Conservation (phyloP, 2,797 vertebrate genomes). For the Eidolon dupreanum region DNA sequence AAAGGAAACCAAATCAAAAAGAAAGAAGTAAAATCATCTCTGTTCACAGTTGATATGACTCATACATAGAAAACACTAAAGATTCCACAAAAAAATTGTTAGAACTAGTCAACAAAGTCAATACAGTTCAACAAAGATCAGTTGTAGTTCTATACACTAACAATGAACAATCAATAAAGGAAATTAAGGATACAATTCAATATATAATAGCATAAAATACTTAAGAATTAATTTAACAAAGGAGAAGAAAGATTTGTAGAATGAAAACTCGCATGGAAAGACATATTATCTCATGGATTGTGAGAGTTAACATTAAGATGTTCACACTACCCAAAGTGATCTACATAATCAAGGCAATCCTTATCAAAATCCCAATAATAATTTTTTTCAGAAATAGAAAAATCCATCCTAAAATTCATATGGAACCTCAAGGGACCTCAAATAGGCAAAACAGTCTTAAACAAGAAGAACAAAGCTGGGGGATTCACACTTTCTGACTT, state of each 20-base stretch:
- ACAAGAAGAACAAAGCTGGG: not conserved
- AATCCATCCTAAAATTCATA: not conserved
- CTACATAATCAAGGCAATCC: not conserved
- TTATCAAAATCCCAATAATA: not conserved
- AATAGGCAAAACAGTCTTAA: not conserved
- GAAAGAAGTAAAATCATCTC: not conserved
- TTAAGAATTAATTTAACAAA: not conserved
- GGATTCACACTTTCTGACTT: not conserved
- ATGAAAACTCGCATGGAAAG: not conserved
- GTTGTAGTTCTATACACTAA: not conserved
- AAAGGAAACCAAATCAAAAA: too few relatives aligned
- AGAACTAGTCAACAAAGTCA: not conserved
- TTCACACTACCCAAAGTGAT: not conserved
- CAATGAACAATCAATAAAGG: not conserved
- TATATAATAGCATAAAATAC: not conserved
- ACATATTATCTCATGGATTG: not conserved
- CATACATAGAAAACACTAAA: not conserved
- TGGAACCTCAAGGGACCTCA: not conserved
- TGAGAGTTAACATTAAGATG: not conserved
- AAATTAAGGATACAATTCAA: not conserved
- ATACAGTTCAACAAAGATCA: not conserved
- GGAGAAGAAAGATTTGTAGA: not conserved
- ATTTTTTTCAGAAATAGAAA: not conserved
- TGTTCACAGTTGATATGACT: not conserved
- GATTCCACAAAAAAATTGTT: not conserved